These are phyloP conservation scores for Heliconius congener DNA, from an alignment of 1,140 invertebrate species.

Conservation along the genomic window DNA sequence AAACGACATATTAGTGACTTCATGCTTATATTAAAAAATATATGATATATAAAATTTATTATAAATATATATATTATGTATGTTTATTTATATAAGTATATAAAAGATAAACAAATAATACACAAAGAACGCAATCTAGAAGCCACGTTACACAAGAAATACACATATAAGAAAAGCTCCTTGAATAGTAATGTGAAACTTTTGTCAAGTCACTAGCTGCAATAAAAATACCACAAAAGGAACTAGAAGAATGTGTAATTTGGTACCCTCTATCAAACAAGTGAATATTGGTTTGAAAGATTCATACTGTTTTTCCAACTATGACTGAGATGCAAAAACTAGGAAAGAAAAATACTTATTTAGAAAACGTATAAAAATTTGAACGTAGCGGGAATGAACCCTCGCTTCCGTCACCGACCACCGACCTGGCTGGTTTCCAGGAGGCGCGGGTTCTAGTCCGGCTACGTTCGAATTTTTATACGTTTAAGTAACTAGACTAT, in stretches of 20 bases:
- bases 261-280: slow-evolving; percentile 2
- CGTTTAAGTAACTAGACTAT: too few species aligned
- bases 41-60: too few species aligned
- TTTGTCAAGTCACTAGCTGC: slow-evolving; percentile 33
- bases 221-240: slow-evolving; percentile 27
- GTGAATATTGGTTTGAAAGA: slow-evolving; percentile 14
- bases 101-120: neutral
- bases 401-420: too few species aligned
- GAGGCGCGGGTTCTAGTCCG: too few species aligned
- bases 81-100: neutral
- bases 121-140: neutral
- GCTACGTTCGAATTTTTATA: too few species aligned
- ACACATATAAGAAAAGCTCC: slow-evolving; percentile 9
- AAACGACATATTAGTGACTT: too few species aligned
- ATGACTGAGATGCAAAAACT: neutral
- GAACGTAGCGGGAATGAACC: too few species aligned
- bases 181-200: slow-evolving; percentile 34
- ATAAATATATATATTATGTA: too few species aligned
- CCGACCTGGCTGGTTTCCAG: too few species aligned
- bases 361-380: too few species aligned
- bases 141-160: neutral
- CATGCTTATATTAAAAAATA: too few species aligned
- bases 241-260: slow-evolving; percentile 21
- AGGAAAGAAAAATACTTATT: too few species aligned
- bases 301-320: neutral